Evolutionary conservation across 2,888 invertebrate species (phyloP).

Genomic region (Crematogaster levior): DNA sequence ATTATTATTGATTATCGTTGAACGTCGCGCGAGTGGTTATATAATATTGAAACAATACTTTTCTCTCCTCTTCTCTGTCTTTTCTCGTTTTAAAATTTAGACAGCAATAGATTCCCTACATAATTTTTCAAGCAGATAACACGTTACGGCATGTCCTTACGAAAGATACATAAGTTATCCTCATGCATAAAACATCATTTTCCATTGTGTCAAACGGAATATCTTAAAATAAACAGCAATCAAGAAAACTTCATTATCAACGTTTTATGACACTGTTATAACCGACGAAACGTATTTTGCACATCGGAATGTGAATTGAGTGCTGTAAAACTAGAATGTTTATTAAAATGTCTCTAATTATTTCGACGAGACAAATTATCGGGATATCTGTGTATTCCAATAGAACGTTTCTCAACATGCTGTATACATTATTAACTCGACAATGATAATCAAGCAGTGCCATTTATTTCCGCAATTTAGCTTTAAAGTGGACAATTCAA

Average conservation of each 20-base stretch:
- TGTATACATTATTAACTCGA: background rate
- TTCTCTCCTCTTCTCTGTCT: background rate
- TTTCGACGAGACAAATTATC: background rate
- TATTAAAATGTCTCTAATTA: background rate
- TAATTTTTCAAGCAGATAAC: conserved; percentile 11
- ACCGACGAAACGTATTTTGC: background rate
- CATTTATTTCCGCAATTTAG: background rate
- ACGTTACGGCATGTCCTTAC: background rate
- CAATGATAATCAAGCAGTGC: background rate
- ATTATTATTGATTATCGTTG: conserved; percentile 26
- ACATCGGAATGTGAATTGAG: background rate
- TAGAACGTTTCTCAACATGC: background rate
- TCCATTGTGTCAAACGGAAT: background rate
- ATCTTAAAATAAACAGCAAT: background rate
- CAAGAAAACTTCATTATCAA: background rate
- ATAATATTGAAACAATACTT: conserved; percentile 3
- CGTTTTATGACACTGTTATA: background rate
- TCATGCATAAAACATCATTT: conserved; percentile 2
- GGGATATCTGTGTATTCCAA: background rate
- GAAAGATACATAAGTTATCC: conserved; percentile 18
- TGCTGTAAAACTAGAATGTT: background rate
- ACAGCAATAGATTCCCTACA: background rate
- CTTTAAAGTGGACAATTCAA: background rate
- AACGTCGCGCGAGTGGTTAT: background rate
- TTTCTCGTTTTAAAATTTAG: background rate